Conservation (phyloP, 1,140 invertebrate species). For the Drosophila auraria region DNA sequence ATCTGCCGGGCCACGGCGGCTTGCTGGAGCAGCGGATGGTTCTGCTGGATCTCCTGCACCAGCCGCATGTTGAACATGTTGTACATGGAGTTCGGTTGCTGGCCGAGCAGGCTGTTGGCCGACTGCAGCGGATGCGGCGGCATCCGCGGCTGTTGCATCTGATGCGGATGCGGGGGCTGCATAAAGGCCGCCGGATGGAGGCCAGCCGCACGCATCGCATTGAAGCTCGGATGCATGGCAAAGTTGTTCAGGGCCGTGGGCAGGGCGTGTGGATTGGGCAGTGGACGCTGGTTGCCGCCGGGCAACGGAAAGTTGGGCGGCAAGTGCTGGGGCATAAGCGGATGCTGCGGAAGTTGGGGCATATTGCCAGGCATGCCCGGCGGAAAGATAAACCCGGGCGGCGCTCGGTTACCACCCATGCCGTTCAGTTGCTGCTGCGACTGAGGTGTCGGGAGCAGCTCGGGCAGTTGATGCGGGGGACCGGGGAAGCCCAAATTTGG, state of each 20-base stretch:
- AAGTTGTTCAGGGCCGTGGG: slow-evolving; percentile 84
- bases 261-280: slow-evolving; percentile 82
- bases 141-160: slow-evolving; percentile 66
- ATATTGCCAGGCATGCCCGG: slow-evolving; percentile 56
- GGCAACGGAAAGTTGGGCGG: slow-evolving; percentile 69
- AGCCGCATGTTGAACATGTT: slow-evolving; percentile 85
- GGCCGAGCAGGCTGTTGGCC: slow-evolving; percentile 58
- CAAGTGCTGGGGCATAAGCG: slow-evolving; percentile 72
- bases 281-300: slow-evolving; percentile 70
- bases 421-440: slow-evolving; percentile 65
- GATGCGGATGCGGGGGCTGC: slow-evolving; percentile 70
- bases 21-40: slow-evolving; percentile 86
- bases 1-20: slow-evolving; percentile 66
- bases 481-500: slow-evolving; percentile 66
- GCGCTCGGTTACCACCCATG: slow-evolving; percentile 60
- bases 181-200: slow-evolving; percentile 84
- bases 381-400: slow-evolving; percentile 73
- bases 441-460: slow-evolving; percentile 65
- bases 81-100: slow-evolving; percentile 77
- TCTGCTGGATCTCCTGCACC: slow-evolving; percentile 87
- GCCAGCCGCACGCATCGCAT: slow-evolving; percentile 84
- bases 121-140: slow-evolving; percentile 60
- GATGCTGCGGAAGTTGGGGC: slow-evolving; percentile 61
- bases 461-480: slow-evolving; percentile 63
- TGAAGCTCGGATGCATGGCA: slow-evolving; percentile 84